Evolutionary conservation across 2,888 invertebrate species (phyloP).

Genomic region (Aporophyla nigra): DNA sequence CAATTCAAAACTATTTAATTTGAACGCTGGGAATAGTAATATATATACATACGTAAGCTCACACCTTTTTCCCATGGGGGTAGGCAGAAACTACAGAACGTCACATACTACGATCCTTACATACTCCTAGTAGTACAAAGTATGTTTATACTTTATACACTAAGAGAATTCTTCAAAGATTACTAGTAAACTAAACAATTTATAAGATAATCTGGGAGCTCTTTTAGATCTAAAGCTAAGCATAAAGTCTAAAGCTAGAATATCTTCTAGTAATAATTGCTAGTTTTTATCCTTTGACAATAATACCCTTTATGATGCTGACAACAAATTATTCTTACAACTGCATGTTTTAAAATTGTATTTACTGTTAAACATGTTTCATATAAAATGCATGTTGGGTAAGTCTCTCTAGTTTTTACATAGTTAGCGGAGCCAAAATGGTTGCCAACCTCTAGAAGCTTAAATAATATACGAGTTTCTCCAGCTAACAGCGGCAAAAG

Average conservation of each 20-base stretch:
- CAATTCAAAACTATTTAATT: not conserved
- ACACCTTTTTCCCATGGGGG: too few relatives aligned
- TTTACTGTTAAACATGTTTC: slow-evolving; percentile 40
- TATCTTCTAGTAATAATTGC: not conserved
- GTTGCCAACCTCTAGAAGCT: slow-evolving; percentile 54
- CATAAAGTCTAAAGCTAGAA: not conserved
- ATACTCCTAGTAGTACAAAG: too few relatives aligned
- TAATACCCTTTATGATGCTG: not conserved
- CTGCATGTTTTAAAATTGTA: slow-evolving; percentile 15
- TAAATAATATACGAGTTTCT: slow-evolving; percentile 56
- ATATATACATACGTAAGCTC: too few relatives aligned
- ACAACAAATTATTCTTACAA: slow-evolving; percentile 6
- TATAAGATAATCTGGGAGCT: not conserved
- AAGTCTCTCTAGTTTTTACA: slow-evolving; percentile 51
- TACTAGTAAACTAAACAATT: not conserved
- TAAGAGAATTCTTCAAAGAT: not conserved
- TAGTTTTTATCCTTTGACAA: not conserved
- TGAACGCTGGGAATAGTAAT: too few relatives aligned
- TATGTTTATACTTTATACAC: too few relatives aligned
- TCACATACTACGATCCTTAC: too few relatives aligned
- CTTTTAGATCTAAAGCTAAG: not conserved
- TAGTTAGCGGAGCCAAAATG: slow-evolving; percentile 50
- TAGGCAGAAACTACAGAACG: too few relatives aligned
- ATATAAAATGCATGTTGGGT: slow-evolving; percentile 35
- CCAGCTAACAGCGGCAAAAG: slow-evolving; percentile 49